Base-by-base conservation (phyloP, 2,113 vertebrate genomes). In the Vidua macroura region DNA sequence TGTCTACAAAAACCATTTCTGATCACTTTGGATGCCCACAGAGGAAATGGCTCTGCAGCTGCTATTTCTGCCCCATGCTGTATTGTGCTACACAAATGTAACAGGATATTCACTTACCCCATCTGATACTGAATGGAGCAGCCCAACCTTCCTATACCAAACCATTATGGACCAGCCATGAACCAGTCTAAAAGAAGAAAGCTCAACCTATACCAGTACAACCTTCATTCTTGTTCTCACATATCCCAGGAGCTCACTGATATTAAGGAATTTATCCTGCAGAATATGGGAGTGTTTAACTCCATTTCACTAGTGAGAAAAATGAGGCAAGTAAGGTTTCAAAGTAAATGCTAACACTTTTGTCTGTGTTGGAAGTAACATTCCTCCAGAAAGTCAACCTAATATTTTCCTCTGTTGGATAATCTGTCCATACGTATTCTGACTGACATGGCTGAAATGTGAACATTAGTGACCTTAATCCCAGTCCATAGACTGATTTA, bases 31-130 rank as follows among this genome's bases (percentile, higher is more conserved):
- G 25, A 39, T 64, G 27, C 21, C 79, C 35, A 43, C 15, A 39
- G 43, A 43, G 6, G 15, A 28, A 75, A 55, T 6, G 51, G 15
- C 10, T 64, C 48, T 86, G 35, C 35, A 59, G 39, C 6, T 41
- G 25, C 2, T 25, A 7, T 41, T 89, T 86, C 55, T 86, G 35
- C 44, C 15, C 15, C 19, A 3, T 4, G 6, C n/a, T 0, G 0
- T 24, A 37, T 25, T 44, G 41, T 53, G 37, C 55, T 41, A 9
- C 37, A 35, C 6, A 51, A 13, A 41, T 63, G 6, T 55, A 33
- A 55, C 13, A 74, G 13, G 9, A 70, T 82, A 23, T 70, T 70
- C 19, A 23, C 21, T 41, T 46, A 55, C 6, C 17, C 9, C 1
- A 2, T 6, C 27, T 82, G 46, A 16, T 7, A 15, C 4, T 17